These are phyloP conservation scores for Poeciliopsis turrubarensis DNA, from an alignment of 2,113 vertebrate species.

Conservation along the genomic window DNA sequence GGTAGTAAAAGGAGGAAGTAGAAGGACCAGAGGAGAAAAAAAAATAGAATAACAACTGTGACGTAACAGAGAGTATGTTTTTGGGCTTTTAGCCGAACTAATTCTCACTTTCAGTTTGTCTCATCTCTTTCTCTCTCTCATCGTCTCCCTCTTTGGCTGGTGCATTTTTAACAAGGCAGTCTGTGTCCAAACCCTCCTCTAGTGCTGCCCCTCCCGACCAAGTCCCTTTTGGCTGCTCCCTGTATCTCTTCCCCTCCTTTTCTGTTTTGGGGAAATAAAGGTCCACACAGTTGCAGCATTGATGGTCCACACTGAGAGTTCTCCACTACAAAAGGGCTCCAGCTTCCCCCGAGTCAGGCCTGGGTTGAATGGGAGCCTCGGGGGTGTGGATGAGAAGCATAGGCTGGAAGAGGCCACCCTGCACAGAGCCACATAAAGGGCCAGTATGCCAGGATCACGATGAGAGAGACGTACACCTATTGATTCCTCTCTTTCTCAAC, in stretches of 20 bases:
- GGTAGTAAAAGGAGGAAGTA: constrained; percentile 48
- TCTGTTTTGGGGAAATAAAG: constrained; percentile 72
- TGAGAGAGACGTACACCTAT: constrained; percentile 63
- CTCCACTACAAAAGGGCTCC: constrained; percentile 73
- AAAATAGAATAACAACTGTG: constrained; percentile 57
- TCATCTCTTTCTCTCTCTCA: constrained; percentile 59
- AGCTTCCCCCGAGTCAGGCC: constrained; percentile 73
- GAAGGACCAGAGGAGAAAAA: constrained; percentile 38
- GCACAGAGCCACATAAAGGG: constrained; percentile 77
- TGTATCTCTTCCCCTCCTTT: constrained; percentile 63
- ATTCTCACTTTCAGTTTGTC: constrained; percentile 46
- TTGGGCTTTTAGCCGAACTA: constrained; percentile 49
- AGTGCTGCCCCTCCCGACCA: constrained; percentile 37
- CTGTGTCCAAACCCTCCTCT: constrained; percentile 79
- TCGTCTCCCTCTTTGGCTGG: constrained; percentile 63
- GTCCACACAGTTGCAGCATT: constrained; percentile 83
- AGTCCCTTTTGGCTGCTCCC: constrained; percentile 61
- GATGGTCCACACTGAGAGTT: constrained; percentile 79
- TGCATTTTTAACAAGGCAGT: constrained; percentile 72
- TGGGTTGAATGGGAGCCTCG: constrained; percentile 76
- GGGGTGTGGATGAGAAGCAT: constrained; percentile 76
- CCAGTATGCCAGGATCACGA: constrained; percentile 73
- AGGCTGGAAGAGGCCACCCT: constrained; percentile 72
- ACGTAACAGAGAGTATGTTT: constrained; percentile 70
- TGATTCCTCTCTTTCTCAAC: constrained; percentile 42